These are phyloP conservation scores for Corythoichthys haematopterus DNA, from an alignment of 2,113 vertebrate species.

Conservation along the genomic window DNA sequence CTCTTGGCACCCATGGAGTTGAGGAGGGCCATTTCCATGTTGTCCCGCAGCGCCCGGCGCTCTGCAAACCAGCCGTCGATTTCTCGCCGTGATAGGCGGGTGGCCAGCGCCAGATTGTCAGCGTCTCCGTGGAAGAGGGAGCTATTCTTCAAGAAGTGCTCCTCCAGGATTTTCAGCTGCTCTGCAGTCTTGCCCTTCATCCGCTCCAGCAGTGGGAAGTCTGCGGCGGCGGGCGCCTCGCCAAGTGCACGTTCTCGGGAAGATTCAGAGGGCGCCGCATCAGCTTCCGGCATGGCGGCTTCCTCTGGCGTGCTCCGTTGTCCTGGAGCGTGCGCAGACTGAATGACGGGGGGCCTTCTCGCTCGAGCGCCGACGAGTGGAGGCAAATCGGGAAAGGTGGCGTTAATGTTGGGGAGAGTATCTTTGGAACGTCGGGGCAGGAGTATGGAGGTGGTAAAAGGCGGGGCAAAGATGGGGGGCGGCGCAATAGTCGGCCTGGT, in stretches of 20 bases:
- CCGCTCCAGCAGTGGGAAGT: conserved; percentile 79
- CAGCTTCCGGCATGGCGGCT: conserved; percentile 72
- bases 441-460: conserved; percentile 48
- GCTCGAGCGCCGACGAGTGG: conserved; percentile 39
- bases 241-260: conserved; percentile 69
- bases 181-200: conserved; percentile 84
- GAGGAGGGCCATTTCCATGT: conserved; percentile 87
- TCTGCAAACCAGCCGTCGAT: conserved; percentile 90
- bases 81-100: conserved; percentile 83
- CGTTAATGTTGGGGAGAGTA: conserved; percentile 43
- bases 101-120: conserved; percentile 76
- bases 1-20: conserved; percentile 85
- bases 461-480: conserved; percentile 47
- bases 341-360: conserved; percentile 72
- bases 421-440: conserved; percentile 54
- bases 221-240: conserved; percentile 70
- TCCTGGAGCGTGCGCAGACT: conserved; percentile 54
- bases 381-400: conserved; percentile 47
- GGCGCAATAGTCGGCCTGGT: conserved; percentile 46
- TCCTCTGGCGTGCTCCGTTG: conserved; percentile 76
- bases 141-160: conserved; percentile 86
- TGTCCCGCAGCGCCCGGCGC: conserved; percentile 84
- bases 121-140: conserved; percentile 83
- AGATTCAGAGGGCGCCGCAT: conserved; percentile 79
- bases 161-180: conserved; percentile 84